Conservation (phyloP, 2,888 invertebrate genomes). For the Amphiduros pacificus region DNA sequence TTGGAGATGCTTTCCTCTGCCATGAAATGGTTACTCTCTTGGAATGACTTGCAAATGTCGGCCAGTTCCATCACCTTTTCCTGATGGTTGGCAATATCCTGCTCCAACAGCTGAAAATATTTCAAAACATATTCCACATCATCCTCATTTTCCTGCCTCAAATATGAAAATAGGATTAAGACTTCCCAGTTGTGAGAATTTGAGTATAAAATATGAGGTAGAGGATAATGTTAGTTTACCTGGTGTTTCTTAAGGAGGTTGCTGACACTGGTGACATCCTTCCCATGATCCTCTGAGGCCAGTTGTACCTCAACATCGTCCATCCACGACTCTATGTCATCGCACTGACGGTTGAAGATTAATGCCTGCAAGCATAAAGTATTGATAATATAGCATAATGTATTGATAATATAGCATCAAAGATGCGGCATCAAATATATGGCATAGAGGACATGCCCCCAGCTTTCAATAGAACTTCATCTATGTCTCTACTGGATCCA, state of each 20-base stretch:
- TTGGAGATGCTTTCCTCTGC: constrained; percentile 80
- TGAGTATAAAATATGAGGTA: too few species aligned
- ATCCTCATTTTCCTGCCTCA: too few species aligned
- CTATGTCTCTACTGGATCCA: too few species aligned
- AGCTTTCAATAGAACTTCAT: too few species aligned
- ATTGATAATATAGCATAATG: not conserved
- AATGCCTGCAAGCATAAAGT: constrained; percentile 67
- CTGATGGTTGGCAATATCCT: constrained; percentile 80
- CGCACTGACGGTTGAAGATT: constrained; percentile 82
- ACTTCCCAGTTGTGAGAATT: too few species aligned
- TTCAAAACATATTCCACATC: not conserved
- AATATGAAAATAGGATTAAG: too few species aligned
- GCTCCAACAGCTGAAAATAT: constrained; percentile 70
- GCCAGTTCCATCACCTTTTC: constrained; percentile 73
- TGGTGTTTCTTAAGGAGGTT: constrained; percentile 70
- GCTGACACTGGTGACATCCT: constrained; percentile 83
- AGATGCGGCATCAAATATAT: not conserved
- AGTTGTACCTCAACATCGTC: constrained; percentile 82
- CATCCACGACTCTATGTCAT: constrained; percentile 92
- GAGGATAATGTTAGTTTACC: too few species aligned
- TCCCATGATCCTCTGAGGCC: constrained; percentile 78
- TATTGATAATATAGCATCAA: too few species aligned
- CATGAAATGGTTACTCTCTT: constrained; percentile 83
- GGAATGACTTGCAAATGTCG: constrained; percentile 78
- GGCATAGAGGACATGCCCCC: too few species aligned